These are phyloP conservation scores for Kradibia gibbosae DNA, from an alignment of 1,140 invertebrate genomes.

Conservation along the genomic window DNA sequence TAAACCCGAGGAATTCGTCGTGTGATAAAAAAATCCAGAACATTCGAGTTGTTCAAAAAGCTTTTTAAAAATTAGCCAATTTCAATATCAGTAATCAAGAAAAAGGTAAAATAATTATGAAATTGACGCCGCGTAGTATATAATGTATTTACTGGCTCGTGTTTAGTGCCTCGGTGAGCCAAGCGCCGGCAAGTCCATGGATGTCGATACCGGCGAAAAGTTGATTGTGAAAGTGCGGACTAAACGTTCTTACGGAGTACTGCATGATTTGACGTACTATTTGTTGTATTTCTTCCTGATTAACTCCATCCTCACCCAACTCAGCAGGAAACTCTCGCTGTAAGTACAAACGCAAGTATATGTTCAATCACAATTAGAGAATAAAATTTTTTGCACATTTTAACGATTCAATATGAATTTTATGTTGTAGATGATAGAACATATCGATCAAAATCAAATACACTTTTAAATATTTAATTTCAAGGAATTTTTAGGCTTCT, in stretches of 20 bases:
- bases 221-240: conserved; percentile 83
- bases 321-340: conserved; percentile 71
- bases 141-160: conserved; percentile 79
- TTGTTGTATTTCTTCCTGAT: conserved; percentile 72
- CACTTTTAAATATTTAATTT: too few relatives aligned
- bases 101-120: neutral
- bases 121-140: neutral
- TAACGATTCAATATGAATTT: too few relatives aligned
- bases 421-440: too few relatives aligned
- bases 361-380: neutral
- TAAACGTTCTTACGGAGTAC: conserved; percentile 83
- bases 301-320: conserved; percentile 70
- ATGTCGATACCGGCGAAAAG: conserved; percentile 82
- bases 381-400: too few relatives aligned
- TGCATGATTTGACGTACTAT: conserved; percentile 76
- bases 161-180: conserved; percentile 83
- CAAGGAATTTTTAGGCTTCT: too few relatives aligned
- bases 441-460: too few relatives aligned
- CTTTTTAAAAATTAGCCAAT: too few relatives aligned
- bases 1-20: too few relatives aligned
- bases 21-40: too few relatives aligned
- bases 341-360: neutral
- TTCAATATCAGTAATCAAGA: too few relatives aligned
- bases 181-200: conserved; percentile 82
- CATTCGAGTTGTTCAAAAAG: too few relatives aligned